Base-by-base conservation (phyloP, 2,888 invertebrate genomes). In the Drosophila tripunctata region DNA sequence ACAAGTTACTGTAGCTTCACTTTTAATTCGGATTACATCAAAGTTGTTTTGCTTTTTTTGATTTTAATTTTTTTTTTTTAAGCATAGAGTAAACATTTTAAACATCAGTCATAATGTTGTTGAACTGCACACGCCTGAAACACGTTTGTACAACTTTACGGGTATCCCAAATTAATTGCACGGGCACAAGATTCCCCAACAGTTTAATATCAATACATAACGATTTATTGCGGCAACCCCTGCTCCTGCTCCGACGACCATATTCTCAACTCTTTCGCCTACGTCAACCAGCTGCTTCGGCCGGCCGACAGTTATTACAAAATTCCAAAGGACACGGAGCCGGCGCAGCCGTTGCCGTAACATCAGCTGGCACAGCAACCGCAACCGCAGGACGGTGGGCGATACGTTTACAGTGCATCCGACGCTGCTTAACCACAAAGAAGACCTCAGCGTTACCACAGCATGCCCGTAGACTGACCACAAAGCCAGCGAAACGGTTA, bases 91-190 rank as follows among this genome's bases (percentile, higher is more conserved):
- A 31, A 27, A 44, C 5, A 40, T 51, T 63, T 33, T 27, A 33
- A 38, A 44, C 54, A 22, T 22, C 47, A 33, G 45, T 67, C 43
- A 74, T 65, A 70, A 83, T 83, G 83, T 41, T 83, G 44, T 45
- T 86, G 3, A 76, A 77, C 27, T 86, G 71, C 67, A 78, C 74
- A 17, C 69, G 81, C 3, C 44, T 83, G 50, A 65, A 64, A 55
- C 71, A 74, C 52, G 71, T 67, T 50, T 67, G 67, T 48, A 61
- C 67, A 55, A 73, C 69, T 33, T 58, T 74, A 61, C 66, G 71
- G 35, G 48, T 86, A 19, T 55, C 63, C 31, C 76, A 81, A 66
- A 62, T 78, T 40, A 45, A 66, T 5, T 41, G 45, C 22, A 31
- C 38, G 4, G 67, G 61, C 15, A 38, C 14, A 1, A 45, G 45